phyloP scores from a whole-genome alignment of 2,888 invertebrate species.

The Apodemia hepburni region DNA sequence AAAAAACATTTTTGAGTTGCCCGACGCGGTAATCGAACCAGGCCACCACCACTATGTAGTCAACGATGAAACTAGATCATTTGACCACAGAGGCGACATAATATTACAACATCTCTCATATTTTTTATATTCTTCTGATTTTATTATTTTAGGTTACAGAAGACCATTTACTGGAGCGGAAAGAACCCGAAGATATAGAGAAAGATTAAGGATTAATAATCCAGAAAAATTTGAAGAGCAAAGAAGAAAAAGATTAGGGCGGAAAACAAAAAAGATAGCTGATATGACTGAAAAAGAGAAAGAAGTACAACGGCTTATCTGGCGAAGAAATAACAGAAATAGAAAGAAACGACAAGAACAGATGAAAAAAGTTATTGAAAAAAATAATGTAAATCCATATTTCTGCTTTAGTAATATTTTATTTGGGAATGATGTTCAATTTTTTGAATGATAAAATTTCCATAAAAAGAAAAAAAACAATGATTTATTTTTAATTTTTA shows the following conservation, averaged over 20 bases:
- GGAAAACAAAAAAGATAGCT: conserved; percentile 11
- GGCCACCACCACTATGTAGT: too few relatives aligned
- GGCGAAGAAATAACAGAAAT: conserved; percentile 1
- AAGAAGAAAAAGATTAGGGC: background rate
- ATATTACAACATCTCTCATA: too few relatives aligned
- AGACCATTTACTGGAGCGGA: conserved; percentile 10
- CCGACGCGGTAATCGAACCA: too few relatives aligned
- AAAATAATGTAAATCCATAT: background rate
- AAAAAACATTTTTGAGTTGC: too few relatives aligned
- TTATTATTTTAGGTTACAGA: background rate
- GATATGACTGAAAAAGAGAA: conserved; percentile 14
- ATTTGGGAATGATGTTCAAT: background rate
- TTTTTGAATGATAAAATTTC: background rate
- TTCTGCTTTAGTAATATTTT: background rate
- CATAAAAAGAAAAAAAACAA: too few relatives aligned
- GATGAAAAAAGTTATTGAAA: background rate
- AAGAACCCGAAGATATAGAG: conserved; percentile 14
- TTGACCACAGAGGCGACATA: too few relatives aligned
- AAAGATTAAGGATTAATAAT: conserved; percentile 4
- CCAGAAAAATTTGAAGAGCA: conserved; percentile 16
- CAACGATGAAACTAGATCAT: too few relatives aligned
- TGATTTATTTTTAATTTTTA: too few relatives aligned
- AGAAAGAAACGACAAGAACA: conserved; percentile 1
- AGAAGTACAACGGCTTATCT: background rate
- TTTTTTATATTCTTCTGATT: background rate